These are phyloP conservation scores for Parnassius glacialis DNA, from an alignment of 2,888 invertebrate genomes.

Conservation along the genomic window DNA sequence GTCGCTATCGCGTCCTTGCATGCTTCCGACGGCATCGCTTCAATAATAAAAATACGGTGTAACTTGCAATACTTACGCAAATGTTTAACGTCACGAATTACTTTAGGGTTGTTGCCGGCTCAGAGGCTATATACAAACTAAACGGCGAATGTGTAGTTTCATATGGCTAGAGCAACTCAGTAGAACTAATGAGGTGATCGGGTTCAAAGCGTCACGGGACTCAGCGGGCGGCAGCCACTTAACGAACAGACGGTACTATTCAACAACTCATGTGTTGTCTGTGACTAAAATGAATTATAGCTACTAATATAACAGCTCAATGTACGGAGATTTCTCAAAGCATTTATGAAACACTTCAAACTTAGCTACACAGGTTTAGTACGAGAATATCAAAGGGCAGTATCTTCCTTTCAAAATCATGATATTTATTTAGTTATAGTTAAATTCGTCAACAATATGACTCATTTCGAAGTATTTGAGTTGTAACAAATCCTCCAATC, in stretches of 20 bases:
- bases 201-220: slow-evolving; percentile 69
- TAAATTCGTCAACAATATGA: too few relatives aligned
- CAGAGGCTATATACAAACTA: slow-evolving; percentile 68
- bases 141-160: slow-evolving; percentile 56
- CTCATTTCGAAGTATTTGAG: too few relatives aligned
- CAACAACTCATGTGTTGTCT: slow-evolving; percentile 14
- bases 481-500: too few relatives aligned
- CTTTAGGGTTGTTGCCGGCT: slow-evolving; percentile 61
- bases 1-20: slow-evolving; percentile 66
- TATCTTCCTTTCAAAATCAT: too few relatives aligned
- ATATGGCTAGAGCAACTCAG: slow-evolving; percentile 61
- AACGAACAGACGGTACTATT: slow-evolving; percentile 39
- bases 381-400: too few relatives aligned
- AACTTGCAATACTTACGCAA: slow-evolving; percentile 32
- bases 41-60: slow-evolving; percentile 49
- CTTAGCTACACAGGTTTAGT: too few relatives aligned
- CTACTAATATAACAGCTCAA: not conserved
- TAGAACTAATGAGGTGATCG: slow-evolving; percentile 76
- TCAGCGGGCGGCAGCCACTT: slow-evolving; percentile 59
- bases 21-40: slow-evolving; percentile 68
- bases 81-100: slow-evolving; percentile 38
- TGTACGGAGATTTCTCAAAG: not conserved
- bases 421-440: too few relatives aligned
- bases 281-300: slow-evolving; percentile 8
- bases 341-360: too few relatives aligned